These are phyloP conservation scores for Pterostichus madidus DNA, from an alignment of 2,888 invertebrate genomes.

Conservation along the genomic window DNA sequence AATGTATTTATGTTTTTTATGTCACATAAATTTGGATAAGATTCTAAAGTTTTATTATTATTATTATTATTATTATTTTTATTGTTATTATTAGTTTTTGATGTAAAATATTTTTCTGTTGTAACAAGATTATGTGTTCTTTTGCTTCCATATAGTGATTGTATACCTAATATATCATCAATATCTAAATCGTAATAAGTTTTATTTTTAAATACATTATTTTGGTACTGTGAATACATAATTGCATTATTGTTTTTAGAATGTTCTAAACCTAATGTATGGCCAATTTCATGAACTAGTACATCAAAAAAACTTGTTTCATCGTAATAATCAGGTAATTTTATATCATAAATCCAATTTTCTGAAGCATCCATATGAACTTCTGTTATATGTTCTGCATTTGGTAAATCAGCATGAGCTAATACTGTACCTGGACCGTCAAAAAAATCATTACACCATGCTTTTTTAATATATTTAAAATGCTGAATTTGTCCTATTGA, in stretches of 20 bases:
- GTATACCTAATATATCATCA: slow-evolving; percentile 2
- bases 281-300: slow-evolving; percentile 15
- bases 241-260: not conserved
- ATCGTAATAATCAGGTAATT: not conserved
- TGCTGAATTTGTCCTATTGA: no score
- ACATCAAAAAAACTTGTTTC: not conserved
- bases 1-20: not conserved
- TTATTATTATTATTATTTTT: no score
- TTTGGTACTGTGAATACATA: not conserved
- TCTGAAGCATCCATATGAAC: slow-evolving; percentile 9
- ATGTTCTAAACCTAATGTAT: slow-evolving; percentile 10
- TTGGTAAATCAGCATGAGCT: slow-evolving; percentile 10
- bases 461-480: no score
- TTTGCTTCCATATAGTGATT: not conserved
- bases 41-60: not conserved
- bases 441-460: not conserved
- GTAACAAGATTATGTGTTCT: not conserved
- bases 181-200: not conserved
- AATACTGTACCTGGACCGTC: not conserved
- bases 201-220: not conserved
- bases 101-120: not conserved
- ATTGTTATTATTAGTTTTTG: not conserved
- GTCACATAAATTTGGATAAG: not conserved
- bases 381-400: not conserved
- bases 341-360: not conserved